phyloP scores from a whole-genome alignment of 2,888 invertebrate genomes.

The Polietes domitor region DNA sequence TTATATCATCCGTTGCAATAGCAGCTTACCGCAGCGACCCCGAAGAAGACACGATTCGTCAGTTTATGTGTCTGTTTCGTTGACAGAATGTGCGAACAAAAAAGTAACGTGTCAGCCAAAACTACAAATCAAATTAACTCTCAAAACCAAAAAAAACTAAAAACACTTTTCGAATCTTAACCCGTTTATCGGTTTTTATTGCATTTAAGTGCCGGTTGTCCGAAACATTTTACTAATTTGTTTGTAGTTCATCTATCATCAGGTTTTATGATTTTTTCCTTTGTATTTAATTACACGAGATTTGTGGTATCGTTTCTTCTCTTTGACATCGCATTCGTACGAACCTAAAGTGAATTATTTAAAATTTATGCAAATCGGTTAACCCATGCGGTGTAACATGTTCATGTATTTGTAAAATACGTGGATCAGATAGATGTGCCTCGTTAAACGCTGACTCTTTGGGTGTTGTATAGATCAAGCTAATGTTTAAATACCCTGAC shows the following conservation, averaged over 20 bases:
- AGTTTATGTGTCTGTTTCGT: not conserved
- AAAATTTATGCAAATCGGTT: not conserved
- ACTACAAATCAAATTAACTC: not conserved
- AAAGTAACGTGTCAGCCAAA: not conserved
- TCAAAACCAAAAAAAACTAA: not conserved
- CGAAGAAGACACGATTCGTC: slow-evolving; percentile 32
- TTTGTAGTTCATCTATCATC: slow-evolving; percentile 42
- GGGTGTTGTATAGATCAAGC: no score
- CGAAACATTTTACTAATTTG: slow-evolving; percentile 36
- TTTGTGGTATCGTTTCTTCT: slow-evolving; percentile 33
- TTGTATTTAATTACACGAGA: slow-evolving; percentile 41
- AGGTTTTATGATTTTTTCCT: slow-evolving; percentile 28
- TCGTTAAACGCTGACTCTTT: no score
- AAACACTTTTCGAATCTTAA: not conserved
- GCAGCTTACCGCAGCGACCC: not conserved
- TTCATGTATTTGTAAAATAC: not conserved
- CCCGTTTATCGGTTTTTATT: slow-evolving; percentile 1
- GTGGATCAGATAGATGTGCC: no score
- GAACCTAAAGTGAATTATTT: not conserved
- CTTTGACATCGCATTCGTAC: not conserved
- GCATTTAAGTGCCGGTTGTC: slow-evolving; percentile 37
- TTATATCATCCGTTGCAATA: slow-evolving; percentile 39
- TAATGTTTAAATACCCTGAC: no score
- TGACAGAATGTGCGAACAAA: slow-evolving; percentile 26
- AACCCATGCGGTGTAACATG: slow-evolving; percentile 16